phyloP scores from a whole-genome alignment of 2,113 vertebrate genomes.

The Hemicordylus capensis region DNA sequence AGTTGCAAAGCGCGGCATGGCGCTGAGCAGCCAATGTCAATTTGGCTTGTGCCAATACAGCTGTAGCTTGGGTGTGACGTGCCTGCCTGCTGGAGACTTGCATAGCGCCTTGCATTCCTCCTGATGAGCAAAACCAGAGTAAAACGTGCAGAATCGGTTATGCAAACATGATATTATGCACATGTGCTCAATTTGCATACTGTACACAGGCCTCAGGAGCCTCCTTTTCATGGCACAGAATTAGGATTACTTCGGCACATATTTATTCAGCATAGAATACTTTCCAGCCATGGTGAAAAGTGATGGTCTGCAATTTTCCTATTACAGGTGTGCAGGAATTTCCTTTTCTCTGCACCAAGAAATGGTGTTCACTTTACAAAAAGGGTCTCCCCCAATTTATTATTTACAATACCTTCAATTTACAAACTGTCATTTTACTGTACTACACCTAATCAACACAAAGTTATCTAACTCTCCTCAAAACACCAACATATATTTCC shows the following conservation, averaged over 20 bases:
- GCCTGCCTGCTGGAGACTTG: too few species aligned
- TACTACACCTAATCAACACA: too few species aligned
- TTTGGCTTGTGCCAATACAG: too few species aligned
- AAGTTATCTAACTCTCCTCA: background rate
- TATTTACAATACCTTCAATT: too few species aligned
- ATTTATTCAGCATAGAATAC: background rate
- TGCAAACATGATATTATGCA: background rate
- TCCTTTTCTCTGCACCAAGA: background rate
- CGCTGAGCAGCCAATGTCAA: too few species aligned
- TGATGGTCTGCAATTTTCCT: background rate
- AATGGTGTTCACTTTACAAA: background rate
- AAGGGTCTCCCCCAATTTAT: background rate
- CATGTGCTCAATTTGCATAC: background rate
- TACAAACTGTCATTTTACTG: too few species aligned
- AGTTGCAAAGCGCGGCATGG: too few species aligned
- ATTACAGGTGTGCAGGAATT: background rate
- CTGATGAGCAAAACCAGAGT: background rate
- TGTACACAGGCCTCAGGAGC: background rate
- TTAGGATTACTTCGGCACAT: background rate
- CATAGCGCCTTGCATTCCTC: background rate
- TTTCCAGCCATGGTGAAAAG: background rate
- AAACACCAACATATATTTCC: background rate
- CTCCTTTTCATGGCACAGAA: background rate
- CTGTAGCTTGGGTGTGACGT: too few species aligned
- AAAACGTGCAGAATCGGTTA: background rate